These are phyloP conservation scores for Chrysotoxum bicinctum DNA, from an alignment of 2,888 invertebrate species.

Conservation along the genomic window DNA sequence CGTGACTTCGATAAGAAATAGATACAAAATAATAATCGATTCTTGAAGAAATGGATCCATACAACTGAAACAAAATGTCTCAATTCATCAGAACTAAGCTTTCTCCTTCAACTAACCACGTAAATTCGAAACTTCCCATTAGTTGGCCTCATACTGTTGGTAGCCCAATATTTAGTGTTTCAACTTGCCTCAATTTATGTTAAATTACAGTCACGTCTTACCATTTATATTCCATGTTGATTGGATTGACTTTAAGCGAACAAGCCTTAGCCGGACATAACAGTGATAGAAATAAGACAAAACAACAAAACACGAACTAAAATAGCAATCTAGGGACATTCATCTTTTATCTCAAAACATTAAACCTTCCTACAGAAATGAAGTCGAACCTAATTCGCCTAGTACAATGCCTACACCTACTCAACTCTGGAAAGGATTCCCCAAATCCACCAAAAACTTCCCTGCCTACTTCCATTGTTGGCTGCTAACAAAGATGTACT, in stretches of 20 bases:
- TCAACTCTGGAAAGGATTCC: neutral
- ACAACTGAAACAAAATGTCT: no score
- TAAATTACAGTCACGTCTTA: no score
- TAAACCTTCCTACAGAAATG: neutral
- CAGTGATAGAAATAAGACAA: neutral
- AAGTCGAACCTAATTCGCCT: neutral
- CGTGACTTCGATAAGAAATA: no score
- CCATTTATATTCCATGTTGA: neutral
- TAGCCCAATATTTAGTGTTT: no score
- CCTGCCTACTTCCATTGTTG: constrained; percentile 14
- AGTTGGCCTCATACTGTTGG: no score
- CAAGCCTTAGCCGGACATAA: neutral
- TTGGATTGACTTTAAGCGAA: neutral
- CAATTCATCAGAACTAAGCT: no score
- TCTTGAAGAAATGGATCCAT: no score
- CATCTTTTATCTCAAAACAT: neutral
- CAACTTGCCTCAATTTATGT: no score
- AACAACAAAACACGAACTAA: neutral
- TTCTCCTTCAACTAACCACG: no score
- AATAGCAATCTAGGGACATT: neutral
- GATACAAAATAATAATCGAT: no score
- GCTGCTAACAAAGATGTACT: constrained; percentile 20
- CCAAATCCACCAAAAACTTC: neutral
- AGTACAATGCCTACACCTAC: neutral
- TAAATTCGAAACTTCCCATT: no score